Base-by-base conservation (phyloP, 2,113 vertebrate species). In the Xyliphius kryptos region DNA sequence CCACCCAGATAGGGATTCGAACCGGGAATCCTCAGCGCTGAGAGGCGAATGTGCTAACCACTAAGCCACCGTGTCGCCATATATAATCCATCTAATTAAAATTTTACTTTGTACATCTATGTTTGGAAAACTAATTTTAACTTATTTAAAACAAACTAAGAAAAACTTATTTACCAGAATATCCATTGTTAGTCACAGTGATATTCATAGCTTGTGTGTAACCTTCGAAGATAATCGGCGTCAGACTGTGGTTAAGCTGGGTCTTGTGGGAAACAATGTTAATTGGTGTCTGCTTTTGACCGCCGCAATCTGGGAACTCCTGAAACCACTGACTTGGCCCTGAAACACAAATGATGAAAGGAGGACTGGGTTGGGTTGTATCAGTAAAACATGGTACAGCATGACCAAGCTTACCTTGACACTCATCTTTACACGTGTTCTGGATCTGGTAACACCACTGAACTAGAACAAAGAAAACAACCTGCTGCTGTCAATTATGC, bases 261-360 rank as follows among this genome's bases (percentile, higher is more conserved):
- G 81, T 82, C 20, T 84, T 75, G 16, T 11, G 48, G 61, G 88
- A 91, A 66, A 86, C 61, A 0, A 97, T 93, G 76, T 95, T 86
- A 72, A 95, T 84, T 0, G 94, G 94, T 1, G 93, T 95, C 68
- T 97, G 94, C 0, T 9, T 77, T 1, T 14, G n/a, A 9, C 77
- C 80, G 1, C 72, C 79, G 76, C 91, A 93, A 0, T 2, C 43
- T 0, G 0, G 0, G 6, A 74, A 63, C 2, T 21, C 0, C 2
- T 0, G 2, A 0, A 63, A 1, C 94, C 94, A 97, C 0, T 14
- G 1, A 0, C 3, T 36, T 0, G 93, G 92, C 7, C 57, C 94
- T 97, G 9, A 22, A 57, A 6, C 15, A 58, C 12, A 50, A 54
- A 21, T n/a, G 7, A 9, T 44, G 3, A 46, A 54, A 17, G 32